These are phyloP conservation scores for Pangasianodon gigas DNA, from an alignment of 2,113 vertebrate species.

Conservation along the genomic window DNA sequence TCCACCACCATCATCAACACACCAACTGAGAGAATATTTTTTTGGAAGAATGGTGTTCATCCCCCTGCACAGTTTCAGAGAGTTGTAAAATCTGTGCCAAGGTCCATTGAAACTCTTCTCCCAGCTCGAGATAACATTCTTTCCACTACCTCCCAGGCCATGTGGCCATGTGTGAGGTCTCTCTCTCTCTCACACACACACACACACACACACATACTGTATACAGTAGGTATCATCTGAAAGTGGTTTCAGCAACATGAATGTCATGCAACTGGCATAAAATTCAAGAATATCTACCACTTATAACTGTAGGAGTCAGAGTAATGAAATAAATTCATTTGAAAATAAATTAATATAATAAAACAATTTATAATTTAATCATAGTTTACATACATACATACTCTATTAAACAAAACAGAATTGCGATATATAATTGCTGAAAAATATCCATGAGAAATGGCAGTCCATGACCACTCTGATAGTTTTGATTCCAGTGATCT, in stretches of 20 bases:
- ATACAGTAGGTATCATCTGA: background rate
- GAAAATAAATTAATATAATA: background rate
- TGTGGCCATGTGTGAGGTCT: background rate
- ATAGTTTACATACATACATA: background rate
- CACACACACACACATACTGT: no score
- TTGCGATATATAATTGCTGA: background rate
- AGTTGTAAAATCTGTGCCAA: background rate
- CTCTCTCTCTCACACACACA: no score
- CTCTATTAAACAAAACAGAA: background rate
- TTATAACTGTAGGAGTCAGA: background rate
- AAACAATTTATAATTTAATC: background rate
- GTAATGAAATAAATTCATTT: background rate
- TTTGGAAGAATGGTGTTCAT: background rate
- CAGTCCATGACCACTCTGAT: background rate
- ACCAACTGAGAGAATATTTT: background rate
- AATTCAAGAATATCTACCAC: background rate
- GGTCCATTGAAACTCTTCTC: background rate
- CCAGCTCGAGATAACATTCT: slow-evolving; percentile 51
- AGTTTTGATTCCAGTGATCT: background rate
- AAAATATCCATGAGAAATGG: background rate
- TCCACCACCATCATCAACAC: background rate
- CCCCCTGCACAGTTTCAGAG: background rate
- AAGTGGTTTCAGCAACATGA: background rate
- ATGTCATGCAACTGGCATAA: background rate
- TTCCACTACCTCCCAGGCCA: slow-evolving; percentile 45